A percentile compares a stretch with the other conserved stretches of the same genome.
phyloP scores from a whole-genome alignment of 2,888 invertebrate genomes.

The Drosophila pseudotalamancana region DNA sequence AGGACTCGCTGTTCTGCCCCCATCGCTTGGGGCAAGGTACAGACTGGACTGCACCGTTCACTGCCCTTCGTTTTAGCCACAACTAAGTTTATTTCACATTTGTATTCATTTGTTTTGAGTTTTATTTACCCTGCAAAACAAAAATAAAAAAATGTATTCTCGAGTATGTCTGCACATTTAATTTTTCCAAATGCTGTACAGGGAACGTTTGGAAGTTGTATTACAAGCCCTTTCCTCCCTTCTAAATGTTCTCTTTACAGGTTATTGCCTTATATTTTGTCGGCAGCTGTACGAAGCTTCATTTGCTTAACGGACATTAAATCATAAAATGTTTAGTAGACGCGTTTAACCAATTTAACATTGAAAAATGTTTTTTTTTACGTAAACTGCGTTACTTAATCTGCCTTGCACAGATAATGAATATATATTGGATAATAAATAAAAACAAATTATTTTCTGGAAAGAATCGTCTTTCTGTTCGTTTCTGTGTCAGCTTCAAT shows the following conservation, averaged over 20 bases:
- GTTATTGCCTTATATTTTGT: constrained; percentile 39
- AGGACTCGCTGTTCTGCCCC: constrained; percentile 11
- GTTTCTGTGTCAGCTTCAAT: too few relatives aligned
- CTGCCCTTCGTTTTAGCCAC: constrained; percentile 32
- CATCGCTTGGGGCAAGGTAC: constrained; percentile 6
- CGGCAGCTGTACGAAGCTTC: constrained; percentile 14
- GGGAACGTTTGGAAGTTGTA: constrained; percentile 17
- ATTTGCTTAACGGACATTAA: constrained; percentile 12
- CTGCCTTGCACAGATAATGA: too few relatives aligned
- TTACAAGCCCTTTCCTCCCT: background rate
- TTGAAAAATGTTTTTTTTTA: background rate
- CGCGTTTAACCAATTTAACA: background rate
- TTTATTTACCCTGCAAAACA: constrained; percentile 64
- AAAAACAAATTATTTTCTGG: too few relatives aligned
- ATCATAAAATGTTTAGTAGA: constrained; percentile 1
- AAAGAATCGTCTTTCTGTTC: too few relatives aligned
- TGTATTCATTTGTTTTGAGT: constrained; percentile 75
- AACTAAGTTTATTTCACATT: constrained; percentile 75
- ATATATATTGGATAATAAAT: too few relatives aligned
- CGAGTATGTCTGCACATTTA: constrained; percentile 40
- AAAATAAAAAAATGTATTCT: constrained; percentile 19
- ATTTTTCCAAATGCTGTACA: constrained; percentile 50
- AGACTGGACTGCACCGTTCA: constrained; percentile 21
- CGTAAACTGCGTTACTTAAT: too few relatives aligned
- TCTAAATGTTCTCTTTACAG: constrained; percentile 20